These are phyloP conservation scores for Camptogramma bilineatum DNA, from an alignment of 2,888 invertebrate species.

Conservation along the genomic window DNA sequence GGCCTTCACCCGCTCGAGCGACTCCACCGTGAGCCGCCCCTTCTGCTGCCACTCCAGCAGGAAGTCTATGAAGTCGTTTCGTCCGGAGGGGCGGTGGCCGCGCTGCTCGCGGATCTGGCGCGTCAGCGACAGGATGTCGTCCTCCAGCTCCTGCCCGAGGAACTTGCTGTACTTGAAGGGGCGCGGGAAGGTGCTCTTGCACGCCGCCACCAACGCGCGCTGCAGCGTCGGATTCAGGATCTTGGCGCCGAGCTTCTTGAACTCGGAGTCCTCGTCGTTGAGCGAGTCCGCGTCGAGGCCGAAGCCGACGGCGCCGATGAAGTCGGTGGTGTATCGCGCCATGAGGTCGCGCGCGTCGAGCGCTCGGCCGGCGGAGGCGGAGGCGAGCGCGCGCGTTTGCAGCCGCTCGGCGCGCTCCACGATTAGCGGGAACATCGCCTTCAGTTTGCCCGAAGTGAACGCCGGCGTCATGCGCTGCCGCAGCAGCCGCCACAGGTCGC, in stretches of 20 bases:
- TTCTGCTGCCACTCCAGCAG: slow-evolving; percentile 58
- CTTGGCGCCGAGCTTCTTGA: slow-evolving; percentile 58
- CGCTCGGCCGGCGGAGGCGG: slow-evolving; percentile 46
- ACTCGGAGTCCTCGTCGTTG: slow-evolving; percentile 60
- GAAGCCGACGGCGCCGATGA: slow-evolving; percentile 69
- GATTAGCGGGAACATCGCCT: slow-evolving; percentile 70
- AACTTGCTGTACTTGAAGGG: slow-evolving; percentile 52
- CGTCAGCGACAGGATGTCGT: slow-evolving; percentile 43
- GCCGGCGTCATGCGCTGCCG: slow-evolving; percentile 70
- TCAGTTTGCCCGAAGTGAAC: slow-evolving; percentile 67
- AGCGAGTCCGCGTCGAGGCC: slow-evolving; percentile 67
- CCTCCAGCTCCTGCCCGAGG: slow-evolving; percentile 56
- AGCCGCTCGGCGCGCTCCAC: slow-evolving; percentile 63
- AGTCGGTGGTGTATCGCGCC: slow-evolving; percentile 70
- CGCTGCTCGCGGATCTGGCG: slow-evolving; percentile 43
- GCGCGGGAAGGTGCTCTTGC: slow-evolving; percentile 60
- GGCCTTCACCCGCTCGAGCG: slow-evolving; percentile 50
- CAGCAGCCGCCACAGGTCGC: slow-evolving; percentile 67
- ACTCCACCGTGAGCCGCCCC: slow-evolving; percentile 56
- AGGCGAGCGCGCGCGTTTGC: slow-evolving; percentile 51
- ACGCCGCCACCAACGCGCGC: slow-evolving; percentile 43
- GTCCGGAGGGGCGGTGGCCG: slow-evolving; percentile 57
- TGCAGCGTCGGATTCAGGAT: slow-evolving; percentile 53
- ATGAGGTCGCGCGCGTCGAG: slow-evolving; percentile 67
- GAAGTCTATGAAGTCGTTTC: slow-evolving; percentile 64